phyloP scores from a whole-genome alignment of 2,888 invertebrate species.

The Pecten maximus region DNA sequence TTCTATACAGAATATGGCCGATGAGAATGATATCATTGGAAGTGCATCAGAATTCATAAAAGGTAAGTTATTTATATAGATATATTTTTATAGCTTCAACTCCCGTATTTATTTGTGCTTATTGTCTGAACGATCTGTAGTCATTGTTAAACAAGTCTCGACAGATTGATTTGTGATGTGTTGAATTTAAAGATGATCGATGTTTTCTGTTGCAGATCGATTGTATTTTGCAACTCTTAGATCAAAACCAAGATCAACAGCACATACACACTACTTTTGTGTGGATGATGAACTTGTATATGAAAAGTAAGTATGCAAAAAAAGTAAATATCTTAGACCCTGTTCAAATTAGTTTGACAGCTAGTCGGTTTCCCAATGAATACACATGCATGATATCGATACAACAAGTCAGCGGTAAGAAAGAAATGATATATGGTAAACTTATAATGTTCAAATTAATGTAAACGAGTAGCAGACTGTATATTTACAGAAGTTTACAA shows the following conservation, averaged over 20 bases:
- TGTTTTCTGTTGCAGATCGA: slow-evolving; percentile 87
- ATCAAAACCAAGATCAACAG: slow-evolving; percentile 90
- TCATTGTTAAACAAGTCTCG: background rate
- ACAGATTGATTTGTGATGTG: background rate
- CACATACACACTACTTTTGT: slow-evolving; percentile 93
- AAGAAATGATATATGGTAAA: too few relatives aligned
- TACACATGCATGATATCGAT: too few relatives aligned
- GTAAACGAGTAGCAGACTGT: too few relatives aligned
- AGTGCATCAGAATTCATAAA: slow-evolving; percentile 82
- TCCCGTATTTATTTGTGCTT: background rate
- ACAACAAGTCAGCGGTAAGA: too few relatives aligned
- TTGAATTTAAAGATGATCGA: background rate
- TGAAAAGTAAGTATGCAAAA: slow-evolving; percentile 86
- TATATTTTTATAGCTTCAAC: background rate
- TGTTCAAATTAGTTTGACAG: too few relatives aligned
- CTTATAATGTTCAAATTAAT: too few relatives aligned
- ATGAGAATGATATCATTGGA: slow-evolving; percentile 82
- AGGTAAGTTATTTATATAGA: slow-evolving; percentile 69
- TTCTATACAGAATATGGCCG: slow-evolving; percentile 71
- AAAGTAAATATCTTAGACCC: too few relatives aligned
- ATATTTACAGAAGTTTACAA: too few relatives aligned
- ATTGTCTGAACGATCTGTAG: background rate
- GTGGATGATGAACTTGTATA: slow-evolving; percentile 95
- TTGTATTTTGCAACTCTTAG: slow-evolving; percentile 95
- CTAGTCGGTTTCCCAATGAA: too few relatives aligned